Conservation (phyloP, 2,113 vertebrate genomes). For the Phyllostomus discolor region DNA sequence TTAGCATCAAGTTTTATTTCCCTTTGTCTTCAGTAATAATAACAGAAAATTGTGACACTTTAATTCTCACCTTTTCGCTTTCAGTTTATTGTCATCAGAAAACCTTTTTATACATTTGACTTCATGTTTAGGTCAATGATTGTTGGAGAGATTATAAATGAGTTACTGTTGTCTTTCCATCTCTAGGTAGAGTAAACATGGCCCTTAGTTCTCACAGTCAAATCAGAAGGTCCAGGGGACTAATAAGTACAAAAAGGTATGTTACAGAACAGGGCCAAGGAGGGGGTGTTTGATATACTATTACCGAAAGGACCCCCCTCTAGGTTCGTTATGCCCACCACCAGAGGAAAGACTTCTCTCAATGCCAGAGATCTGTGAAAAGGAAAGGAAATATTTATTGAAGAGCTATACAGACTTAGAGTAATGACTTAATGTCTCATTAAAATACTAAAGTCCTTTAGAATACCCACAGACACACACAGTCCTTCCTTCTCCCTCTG, state of each 20-base stretch:
- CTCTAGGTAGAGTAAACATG: neutral
- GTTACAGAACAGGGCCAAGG: neutral
- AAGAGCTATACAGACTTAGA: no score
- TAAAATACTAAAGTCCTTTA: no score
- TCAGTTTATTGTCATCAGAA: neutral
- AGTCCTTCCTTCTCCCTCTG: no score
- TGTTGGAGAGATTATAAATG: neutral
- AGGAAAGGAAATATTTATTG: no score
- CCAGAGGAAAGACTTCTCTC: no score
- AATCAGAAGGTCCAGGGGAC: neutral
- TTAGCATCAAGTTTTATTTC: neutral
- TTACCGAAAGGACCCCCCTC: no score
- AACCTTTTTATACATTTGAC: neutral
- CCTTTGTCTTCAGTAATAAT: neutral
- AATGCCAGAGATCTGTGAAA: no score
- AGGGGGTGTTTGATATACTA: no score
- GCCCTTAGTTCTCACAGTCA: neutral
- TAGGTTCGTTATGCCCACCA: no score
- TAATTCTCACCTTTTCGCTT: neutral
- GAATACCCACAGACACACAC: no score
- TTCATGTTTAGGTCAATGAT: neutral
- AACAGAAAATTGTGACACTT: neutral
- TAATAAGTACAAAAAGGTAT: no score
- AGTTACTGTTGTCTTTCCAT: neutral
- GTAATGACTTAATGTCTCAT: no score